Conservation (phyloP, 2,113 vertebrate species). For the Herpetotheres cachinnans region DNA sequence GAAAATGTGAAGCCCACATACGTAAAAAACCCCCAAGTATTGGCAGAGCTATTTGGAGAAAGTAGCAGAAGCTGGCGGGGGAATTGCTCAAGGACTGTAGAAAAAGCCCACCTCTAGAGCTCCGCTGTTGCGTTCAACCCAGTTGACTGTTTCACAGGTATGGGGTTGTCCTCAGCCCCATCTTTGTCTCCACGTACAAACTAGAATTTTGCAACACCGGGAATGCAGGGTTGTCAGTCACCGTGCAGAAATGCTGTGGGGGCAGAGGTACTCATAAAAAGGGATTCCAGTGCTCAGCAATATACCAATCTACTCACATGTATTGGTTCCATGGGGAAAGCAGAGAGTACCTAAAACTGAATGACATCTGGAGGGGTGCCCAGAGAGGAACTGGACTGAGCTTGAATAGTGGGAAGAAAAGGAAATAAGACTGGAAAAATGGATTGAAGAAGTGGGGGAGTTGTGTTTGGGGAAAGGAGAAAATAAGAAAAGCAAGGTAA, state of each 20-base stretch:
- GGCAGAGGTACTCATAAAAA: background rate
- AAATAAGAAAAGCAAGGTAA: background rate
- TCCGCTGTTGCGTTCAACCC: background rate
- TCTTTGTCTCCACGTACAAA: background rate
- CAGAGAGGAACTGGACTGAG: background rate
- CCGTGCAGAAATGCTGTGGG: background rate
- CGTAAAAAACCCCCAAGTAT: background rate
- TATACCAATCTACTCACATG: background rate
- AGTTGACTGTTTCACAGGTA: background rate
- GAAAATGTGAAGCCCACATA: background rate
- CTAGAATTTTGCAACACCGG: background rate
- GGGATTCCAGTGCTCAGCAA: background rate
- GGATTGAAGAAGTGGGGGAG: background rate
- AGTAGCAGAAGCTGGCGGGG: background rate
- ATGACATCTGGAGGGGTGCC: background rate
- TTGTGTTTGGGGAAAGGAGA: background rate
- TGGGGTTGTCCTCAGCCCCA: background rate
- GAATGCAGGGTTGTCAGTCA: background rate
- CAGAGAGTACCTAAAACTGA: background rate
- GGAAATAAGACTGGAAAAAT: background rate
- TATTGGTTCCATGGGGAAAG: background rate
- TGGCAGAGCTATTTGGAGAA: background rate
- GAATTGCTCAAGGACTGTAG: background rate
- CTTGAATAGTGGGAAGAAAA: background rate
- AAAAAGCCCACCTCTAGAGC: background rate